A percentile compares a stretch with the other conserved stretches of the same genome.
These are phyloP conservation scores for Lordiphosa clarofinis DNA, from an alignment of 1,140 invertebrate species.

Conservation along the genomic window DNA sequence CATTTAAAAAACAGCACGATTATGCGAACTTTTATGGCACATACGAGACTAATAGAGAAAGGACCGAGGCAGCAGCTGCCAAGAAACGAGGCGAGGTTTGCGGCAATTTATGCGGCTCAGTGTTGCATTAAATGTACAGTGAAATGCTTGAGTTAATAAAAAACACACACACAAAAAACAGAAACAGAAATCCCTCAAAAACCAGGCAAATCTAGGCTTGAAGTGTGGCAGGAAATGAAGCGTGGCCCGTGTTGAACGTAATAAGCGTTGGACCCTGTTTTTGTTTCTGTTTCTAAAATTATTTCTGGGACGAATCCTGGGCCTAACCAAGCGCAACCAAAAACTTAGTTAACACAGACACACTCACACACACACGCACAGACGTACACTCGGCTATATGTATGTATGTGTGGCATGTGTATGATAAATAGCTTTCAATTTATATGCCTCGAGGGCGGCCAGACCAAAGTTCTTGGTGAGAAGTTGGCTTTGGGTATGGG, in stretches of 20 bases:
- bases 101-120: conserved; percentile 71
- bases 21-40: conserved; percentile 72
- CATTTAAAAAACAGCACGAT: conserved; percentile 29
- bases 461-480: conserved; percentile 39
- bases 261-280: conserved; percentile 10
- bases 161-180: conserved; percentile 27
- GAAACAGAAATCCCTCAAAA: conserved; percentile 29
- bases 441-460: conserved; percentile 70
- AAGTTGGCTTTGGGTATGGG: conserved; percentile 10
- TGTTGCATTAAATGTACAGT: conserved; percentile 76
- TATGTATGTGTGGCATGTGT: conserved; percentile 56
- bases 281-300: conserved; percentile 8
- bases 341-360: conserved; percentile 71
- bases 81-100: conserved; percentile 30
- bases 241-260: conserved; percentile 26
- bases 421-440: conserved; percentile 78
- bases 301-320: conserved; percentile 19
- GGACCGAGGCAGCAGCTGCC: conserved; percentile 33
- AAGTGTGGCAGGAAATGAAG: conserved; percentile 70
- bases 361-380: conserved; percentile 41
- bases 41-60: conserved; percentile 71
- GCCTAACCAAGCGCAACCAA: conserved; percentile 64
- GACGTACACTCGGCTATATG: conserved; percentile 20
- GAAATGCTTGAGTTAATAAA: conserved; percentile 76
- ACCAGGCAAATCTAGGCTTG: conserved; percentile 29